Conservation (phyloP, 2,888 invertebrate genomes). For the Drosophila algonquin region DNA sequence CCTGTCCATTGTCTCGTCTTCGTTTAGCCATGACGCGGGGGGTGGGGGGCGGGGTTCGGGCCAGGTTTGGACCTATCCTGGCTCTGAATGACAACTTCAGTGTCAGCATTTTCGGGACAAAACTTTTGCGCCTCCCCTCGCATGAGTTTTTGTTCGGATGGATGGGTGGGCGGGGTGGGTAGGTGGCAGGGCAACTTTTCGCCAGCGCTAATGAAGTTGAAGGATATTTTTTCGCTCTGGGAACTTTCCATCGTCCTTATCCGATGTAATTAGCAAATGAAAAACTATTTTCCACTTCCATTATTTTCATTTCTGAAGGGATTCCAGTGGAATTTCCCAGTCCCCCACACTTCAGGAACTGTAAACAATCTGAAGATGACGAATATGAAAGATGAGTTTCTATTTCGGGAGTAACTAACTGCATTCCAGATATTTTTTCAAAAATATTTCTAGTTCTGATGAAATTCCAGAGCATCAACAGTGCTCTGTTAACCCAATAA, state of each 20-base stretch:
- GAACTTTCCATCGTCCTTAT: constrained; percentile 32
- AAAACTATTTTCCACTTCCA: constrained; percentile 17
- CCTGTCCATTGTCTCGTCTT: constrained; percentile 69
- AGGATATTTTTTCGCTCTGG: constrained; percentile 53
- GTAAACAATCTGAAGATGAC: not conserved
- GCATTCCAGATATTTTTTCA: not conserved
- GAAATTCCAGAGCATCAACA: not conserved
- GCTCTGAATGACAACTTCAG: constrained; percentile 73
- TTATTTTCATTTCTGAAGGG: constrained; percentile 10
- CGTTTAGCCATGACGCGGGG: constrained; percentile 53
- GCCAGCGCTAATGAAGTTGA: constrained; percentile 74
- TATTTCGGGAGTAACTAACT: not conserved
- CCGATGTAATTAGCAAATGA: constrained; percentile 44
- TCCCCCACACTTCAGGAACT: not conserved
- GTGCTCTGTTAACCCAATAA: not conserved
- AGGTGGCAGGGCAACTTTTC: constrained; percentile 60
- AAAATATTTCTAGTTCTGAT: not conserved
- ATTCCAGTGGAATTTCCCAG: not conserved
- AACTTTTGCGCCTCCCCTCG: constrained; percentile 63
- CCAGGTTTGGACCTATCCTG: constrained; percentile 24
- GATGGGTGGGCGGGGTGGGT: not conserved
- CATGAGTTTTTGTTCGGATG: constrained; percentile 31
- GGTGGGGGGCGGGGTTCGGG: constrained; percentile 27
- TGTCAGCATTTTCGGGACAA: constrained; percentile 66
- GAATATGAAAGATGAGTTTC: not conserved